Evolutionary conservation across 2,888 invertebrate species (phyloP), one percentile per base, ranked within the genome.

Genomic region (Lordiphosa andalusiaca): DNA sequence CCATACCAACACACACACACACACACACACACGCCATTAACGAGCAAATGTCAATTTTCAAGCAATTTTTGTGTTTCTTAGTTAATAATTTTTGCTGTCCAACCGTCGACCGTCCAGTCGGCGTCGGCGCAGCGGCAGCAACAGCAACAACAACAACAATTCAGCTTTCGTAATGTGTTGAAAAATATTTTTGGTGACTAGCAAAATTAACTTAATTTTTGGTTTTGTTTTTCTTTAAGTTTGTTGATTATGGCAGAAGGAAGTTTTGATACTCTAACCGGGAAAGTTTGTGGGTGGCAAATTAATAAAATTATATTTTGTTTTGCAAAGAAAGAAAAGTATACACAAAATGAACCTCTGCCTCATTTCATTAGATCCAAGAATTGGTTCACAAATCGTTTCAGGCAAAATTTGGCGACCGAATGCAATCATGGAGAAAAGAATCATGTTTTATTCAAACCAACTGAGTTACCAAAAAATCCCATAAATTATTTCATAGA

Each of bases 41-140:
- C 77, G 77, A 77, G 71, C 84, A 84, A 77, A 77, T 77, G 81
- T 77, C 84, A 77, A 73, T 77, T 81, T 81, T 71, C 69, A 76
- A 61, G 84, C 83, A 76, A 76, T 76, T 80, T 83, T 80, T 80
- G 76, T 68, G 73, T 71, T 80, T 77, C 54, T 77, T 63, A 73
- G 76, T 80, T 76, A 80, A 83, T 77, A 83, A 80, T 77, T 84
- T 77, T 69, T 61, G 71, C 71, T 60, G 67, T 70, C 56, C 64
- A 64, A 61, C 33, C 58, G 25, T 25, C 25, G 25, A 25, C 6
- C n/a, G n/a, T n/a, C n/a, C n/a, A n/a, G n/a, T 46, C 25, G 33
- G 39, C 54, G 63, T 46, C 61, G 40, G 25, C 7, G 25, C 25
- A 25, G 25, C 6, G 40, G 35, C 53, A 63, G n/a, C 53, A 40